These are phyloP conservation scores for Cantharis rustica DNA, from an alignment of 2,888 invertebrate species.

Conservation along the genomic window DNA sequence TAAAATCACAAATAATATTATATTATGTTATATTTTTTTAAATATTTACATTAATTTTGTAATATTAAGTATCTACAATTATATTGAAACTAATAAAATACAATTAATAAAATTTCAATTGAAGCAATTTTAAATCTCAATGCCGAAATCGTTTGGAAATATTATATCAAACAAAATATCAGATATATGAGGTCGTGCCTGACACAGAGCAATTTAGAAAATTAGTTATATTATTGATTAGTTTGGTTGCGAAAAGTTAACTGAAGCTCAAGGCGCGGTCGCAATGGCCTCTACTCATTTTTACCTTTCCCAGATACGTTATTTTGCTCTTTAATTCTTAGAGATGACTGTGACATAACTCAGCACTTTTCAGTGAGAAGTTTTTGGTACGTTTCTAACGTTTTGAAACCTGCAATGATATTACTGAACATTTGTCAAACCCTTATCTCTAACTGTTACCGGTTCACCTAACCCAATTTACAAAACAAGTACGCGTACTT, in stretches of 20 bases:
- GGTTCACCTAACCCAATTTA: slow-evolving; percentile 29
- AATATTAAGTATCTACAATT: not conserved
- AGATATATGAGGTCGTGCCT: slow-evolving; percentile 31
- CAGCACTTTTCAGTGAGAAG: slow-evolving; percentile 29
- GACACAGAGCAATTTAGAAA: slow-evolving; percentile 36
- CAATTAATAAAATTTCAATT: not conserved
- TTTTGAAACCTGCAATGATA: slow-evolving; percentile 33
- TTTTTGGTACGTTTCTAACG: slow-evolving; percentile 35
- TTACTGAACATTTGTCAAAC: slow-evolving; percentile 38
- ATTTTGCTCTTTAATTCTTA: slow-evolving; percentile 39
- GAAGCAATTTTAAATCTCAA: slow-evolving; percentile 3
- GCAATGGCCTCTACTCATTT: slow-evolving; percentile 37
- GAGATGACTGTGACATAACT: slow-evolving; percentile 34
- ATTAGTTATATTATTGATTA: slow-evolving; percentile 39
- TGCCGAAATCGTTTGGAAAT: slow-evolving; percentile 5
- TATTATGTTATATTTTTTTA: too few species aligned
- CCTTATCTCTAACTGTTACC: slow-evolving; percentile 34
- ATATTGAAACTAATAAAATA: not conserved
- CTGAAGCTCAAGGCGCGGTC: slow-evolving; percentile 33
- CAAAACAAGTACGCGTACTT: slow-evolving; percentile 26
- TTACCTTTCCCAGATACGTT: slow-evolving; percentile 34
- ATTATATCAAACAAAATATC: slow-evolving; percentile 17
- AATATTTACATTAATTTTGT: too few species aligned
- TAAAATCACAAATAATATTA: too few species aligned
- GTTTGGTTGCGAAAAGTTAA: slow-evolving; percentile 34